These are phyloP conservation scores for Hydropotes inermis DNA, from an alignment of 2,113 vertebrate species.

Conservation along the genomic window DNA sequence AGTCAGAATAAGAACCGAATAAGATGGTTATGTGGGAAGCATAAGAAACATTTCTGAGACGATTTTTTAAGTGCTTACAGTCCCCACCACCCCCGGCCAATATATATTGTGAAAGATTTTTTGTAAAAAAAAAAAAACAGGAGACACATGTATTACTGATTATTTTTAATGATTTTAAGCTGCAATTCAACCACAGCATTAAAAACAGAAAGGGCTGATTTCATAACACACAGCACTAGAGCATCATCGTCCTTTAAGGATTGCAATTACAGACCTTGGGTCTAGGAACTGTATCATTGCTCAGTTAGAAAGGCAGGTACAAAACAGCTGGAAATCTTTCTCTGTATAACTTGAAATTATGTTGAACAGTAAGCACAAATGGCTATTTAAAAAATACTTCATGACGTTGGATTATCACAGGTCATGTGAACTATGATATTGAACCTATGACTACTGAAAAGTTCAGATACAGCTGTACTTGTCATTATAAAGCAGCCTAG, in stretches of 20 bases:
- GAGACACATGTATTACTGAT: constrained; percentile 73
- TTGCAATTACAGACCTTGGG: constrained; percentile 94
- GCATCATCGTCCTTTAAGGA: constrained; percentile 91
- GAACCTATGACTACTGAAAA: constrained; percentile 78
- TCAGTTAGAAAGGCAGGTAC: constrained; percentile 88
- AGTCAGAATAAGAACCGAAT: not conserved
- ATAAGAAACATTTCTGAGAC: not conserved
- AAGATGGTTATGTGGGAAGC: not conserved
- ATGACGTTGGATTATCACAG: constrained; percentile 83
- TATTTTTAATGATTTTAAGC: constrained; percentile 94
- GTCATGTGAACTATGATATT: constrained; percentile 75
- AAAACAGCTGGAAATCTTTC: constrained; percentile 84
- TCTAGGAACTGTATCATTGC: constrained; percentile 92
- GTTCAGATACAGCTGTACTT: constrained; percentile 82
- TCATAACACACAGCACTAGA: constrained; percentile 92
- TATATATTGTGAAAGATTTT: not conserved
- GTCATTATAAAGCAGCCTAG: not conserved
- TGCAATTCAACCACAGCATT: constrained; percentile 92
- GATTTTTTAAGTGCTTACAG: not conserved
- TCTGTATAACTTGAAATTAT: constrained; percentile 76
- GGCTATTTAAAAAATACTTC: constrained; percentile 78
- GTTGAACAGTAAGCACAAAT: constrained; percentile 80
- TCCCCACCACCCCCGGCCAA: not conserved
- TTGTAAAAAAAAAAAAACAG: not conserved
- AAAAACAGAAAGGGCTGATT: constrained; percentile 93